phyloP scores from a whole-genome alignment of 2,888 invertebrate genomes.

The Melipona beecheii region DNA sequence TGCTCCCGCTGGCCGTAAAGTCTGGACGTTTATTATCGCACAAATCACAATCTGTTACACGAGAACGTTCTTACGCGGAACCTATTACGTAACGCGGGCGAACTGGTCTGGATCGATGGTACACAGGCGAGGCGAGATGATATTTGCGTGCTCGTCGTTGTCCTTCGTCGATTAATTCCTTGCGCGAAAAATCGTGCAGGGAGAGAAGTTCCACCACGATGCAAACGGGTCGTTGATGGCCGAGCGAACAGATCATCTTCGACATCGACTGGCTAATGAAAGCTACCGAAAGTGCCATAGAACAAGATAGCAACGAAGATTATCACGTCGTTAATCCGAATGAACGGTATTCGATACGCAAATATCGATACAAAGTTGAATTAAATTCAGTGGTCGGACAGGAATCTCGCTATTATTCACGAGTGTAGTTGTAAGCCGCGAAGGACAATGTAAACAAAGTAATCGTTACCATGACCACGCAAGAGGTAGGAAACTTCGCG shows the following conservation, averaged over 20 bases:
- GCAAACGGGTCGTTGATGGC: too few relatives aligned
- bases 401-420: neutral
- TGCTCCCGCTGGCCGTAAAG: constrained; percentile 53
- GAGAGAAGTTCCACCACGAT: neutral
- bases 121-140: too few relatives aligned
- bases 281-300: neutral
- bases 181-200: neutral
- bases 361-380: too few relatives aligned
- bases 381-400: neutral
- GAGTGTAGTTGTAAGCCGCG: too few relatives aligned
- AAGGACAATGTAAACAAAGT: neutral
- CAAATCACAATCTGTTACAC: constrained; percentile 68
- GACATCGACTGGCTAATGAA: neutral
- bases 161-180: neutral
- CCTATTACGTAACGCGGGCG: constrained; percentile 23
- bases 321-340: neutral
- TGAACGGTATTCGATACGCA: neutral
- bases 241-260: neutral
- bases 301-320: neutral
- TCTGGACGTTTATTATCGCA: constrained; percentile 66
- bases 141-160: constrained; percentile 1
- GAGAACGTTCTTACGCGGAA: constrained; percentile 31
- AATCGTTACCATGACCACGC: neutral
- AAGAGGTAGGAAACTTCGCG: neutral
- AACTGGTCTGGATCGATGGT: neutral